A percentile compares a stretch with the other conserved stretches of the same genome.
These are phyloP conservation scores for Athrips mouffetella DNA, from an alignment of 2,888 invertebrate genomes.

Conservation along the genomic window DNA sequence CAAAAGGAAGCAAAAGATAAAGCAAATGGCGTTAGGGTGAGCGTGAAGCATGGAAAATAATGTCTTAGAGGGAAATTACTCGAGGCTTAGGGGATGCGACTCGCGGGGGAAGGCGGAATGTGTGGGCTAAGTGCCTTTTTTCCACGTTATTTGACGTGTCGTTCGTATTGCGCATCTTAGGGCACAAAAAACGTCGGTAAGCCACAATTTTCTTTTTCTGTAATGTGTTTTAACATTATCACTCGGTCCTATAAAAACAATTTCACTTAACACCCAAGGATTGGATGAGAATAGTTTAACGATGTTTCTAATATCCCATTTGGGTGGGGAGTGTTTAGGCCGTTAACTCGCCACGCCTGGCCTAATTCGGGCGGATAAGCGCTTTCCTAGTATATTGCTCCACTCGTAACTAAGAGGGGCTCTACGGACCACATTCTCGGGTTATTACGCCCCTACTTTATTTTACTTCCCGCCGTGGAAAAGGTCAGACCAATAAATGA, in stretches of 20 bases:
- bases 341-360: constrained; percentile 17
- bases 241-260: constrained; percentile 7
- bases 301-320: constrained; percentile 14
- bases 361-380: constrained; percentile 17
- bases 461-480: background rate
- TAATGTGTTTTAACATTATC: background rate
- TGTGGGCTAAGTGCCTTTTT: constrained; percentile 64
- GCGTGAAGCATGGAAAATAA: constrained; percentile 57
- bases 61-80: constrained; percentile 58
- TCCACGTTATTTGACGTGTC: constrained; percentile 63
- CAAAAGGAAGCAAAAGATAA: constrained; percentile 37
- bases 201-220: constrained; percentile 1
- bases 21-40: constrained; percentile 40
- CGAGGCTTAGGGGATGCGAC: constrained; percentile 35
- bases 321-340: constrained; percentile 17
- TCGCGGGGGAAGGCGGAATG: constrained; percentile 41
- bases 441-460: background rate
- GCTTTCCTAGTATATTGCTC: constrained; percentile 13
- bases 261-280: constrained; percentile 8
- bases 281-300: constrained; percentile 13
- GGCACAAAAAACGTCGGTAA: background rate
- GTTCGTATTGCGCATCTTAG: constrained; percentile 25
- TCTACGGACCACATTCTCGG: background rate
- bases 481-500: constrained; percentile 29
- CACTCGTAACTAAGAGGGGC: constrained; percentile 10